Evolutionary conservation across 1,140 invertebrate genomes (phyloP).

Genomic region (Mizuhopecten yessoensis): DNA sequence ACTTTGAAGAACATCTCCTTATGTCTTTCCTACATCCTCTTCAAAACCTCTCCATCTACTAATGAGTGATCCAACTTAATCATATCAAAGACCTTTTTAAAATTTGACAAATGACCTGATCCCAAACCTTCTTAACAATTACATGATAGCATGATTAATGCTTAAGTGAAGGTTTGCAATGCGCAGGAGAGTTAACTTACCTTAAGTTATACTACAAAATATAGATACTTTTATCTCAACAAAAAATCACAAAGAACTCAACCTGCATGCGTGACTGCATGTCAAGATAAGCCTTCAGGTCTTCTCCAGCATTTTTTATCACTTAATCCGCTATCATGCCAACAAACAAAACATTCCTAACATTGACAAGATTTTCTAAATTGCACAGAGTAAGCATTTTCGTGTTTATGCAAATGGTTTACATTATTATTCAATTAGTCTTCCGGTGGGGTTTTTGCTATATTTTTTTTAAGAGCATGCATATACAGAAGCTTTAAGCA

Average conservation of each 20-base stretch:
- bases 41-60: not conserved
- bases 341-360: constrained; percentile 17
- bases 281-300: constrained; percentile 5
- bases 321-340: constrained; percentile 15
- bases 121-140: not conserved
- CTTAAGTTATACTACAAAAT: too few species aligned
- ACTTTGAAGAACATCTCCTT: not conserved
- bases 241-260: not conserved
- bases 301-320: not conserved
- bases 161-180: too few species aligned
- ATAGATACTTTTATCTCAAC: not conserved
- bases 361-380: not conserved
- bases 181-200: too few species aligned
- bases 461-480: too few species aligned
- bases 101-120: not conserved
- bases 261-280: not conserved
- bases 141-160: too few species aligned
- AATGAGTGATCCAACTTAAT: not conserved
- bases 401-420: not conserved
- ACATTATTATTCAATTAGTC: not conserved
- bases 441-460: too few species aligned
- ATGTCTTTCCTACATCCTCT: not conserved
- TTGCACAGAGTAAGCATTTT: not conserved
- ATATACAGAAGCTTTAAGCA: too few species aligned
- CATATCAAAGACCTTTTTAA: not conserved